phyloP scores from a whole-genome alignment of 1,140 invertebrate species.

The Calycopis cecrops region DNA sequence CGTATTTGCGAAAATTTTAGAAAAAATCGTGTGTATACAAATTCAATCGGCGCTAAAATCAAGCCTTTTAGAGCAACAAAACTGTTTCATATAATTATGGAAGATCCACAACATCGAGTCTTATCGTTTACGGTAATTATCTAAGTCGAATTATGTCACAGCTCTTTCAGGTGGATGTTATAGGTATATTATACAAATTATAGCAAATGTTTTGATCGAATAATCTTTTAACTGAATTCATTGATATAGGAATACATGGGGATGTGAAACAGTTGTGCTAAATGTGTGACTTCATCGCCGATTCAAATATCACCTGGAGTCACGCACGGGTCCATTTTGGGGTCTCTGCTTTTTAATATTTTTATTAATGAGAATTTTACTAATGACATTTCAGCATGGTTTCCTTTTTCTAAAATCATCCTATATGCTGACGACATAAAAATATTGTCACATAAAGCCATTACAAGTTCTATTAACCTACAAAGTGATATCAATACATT shows the following conservation, averaged over 20 bases:
- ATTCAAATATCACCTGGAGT: neutral
- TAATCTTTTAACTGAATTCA: neutral
- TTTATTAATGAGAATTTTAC: no score
- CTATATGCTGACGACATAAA: slow-evolving; percentile 9
- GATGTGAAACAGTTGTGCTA: slow-evolving; percentile 1
- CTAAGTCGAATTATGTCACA: neutral
- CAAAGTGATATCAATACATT: neutral
- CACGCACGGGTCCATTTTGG: slow-evolving; percentile 5
- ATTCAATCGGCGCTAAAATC: neutral
- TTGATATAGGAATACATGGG: neutral
- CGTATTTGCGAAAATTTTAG: neutral
- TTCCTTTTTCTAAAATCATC: neutral
- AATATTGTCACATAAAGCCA: neutral
- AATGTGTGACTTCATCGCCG: neutral
- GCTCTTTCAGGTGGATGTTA: neutral
- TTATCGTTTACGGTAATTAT: neutral
- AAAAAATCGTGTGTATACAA: neutral
- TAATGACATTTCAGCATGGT: neutral
- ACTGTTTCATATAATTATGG: neutral
- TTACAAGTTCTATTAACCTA: neutral
- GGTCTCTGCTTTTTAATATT: slow-evolving; percentile 2
- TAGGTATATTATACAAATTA: neutral
- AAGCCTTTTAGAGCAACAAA: neutral
- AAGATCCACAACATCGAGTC: neutral
- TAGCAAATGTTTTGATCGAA: slow-evolving; percentile 1